These are phyloP conservation scores for Oreortyx pictus DNA, from an alignment of 2,797 vertebrate species.

Conservation along the genomic window DNA sequence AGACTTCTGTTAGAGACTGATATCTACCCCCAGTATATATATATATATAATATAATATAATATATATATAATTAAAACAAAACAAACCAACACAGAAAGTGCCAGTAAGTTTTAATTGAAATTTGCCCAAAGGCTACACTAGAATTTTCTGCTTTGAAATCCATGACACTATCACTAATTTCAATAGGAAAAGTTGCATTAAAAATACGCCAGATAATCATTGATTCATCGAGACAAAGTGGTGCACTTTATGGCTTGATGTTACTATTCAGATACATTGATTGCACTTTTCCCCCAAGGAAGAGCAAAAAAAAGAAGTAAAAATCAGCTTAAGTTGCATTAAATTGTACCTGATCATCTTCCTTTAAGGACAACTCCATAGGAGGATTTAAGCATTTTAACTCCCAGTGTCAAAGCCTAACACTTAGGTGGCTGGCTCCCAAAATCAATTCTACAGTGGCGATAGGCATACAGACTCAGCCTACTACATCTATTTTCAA, in stretches of 20 bases:
- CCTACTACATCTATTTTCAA: neutral
- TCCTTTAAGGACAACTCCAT: constrained; percentile 11
- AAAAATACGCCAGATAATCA: neutral
- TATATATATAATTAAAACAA: neutral
- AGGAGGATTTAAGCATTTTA: neutral
- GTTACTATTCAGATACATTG: neutral
- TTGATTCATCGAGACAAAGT: neutral
- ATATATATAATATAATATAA: neutral
- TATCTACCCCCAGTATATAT: neutral
- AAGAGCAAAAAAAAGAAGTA: neutral
- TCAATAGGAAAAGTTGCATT: neutral
- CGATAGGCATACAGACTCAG: neutral
- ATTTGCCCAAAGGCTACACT: neutral
- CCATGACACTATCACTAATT: neutral
- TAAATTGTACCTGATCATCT: neutral
- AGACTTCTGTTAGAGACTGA: neutral
- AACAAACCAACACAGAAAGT: neutral
- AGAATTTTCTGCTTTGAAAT: constrained; percentile 2
- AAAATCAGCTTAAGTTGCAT: constrained; percentile 33
- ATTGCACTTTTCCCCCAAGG: neutral
- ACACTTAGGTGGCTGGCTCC: neutral
- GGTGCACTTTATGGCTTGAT: neutral
- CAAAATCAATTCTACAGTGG: constrained; percentile 33
- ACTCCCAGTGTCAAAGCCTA: neutral
- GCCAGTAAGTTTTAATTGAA: neutral